Conservation (phyloP, 2,797 vertebrate genomes). For the Pangasius krempfi region DNA sequence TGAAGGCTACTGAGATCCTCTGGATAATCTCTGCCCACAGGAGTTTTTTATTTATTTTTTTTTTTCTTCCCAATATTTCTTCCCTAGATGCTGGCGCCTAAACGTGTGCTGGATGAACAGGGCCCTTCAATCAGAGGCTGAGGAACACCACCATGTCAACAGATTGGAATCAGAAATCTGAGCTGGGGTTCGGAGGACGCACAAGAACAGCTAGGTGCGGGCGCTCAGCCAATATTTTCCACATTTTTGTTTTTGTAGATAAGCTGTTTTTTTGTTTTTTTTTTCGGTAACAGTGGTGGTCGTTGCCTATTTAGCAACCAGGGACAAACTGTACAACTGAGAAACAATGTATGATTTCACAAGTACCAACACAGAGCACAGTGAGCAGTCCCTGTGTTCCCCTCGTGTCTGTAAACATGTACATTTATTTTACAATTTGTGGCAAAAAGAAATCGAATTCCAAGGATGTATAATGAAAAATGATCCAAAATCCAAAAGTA, state of each 20-base stretch:
- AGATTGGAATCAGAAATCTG: conserved; percentile 19
- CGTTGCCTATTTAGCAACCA: neutral
- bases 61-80: neutral
- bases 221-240: neutral
- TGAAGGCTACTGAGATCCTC: conserved; percentile 12
- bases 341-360: neutral
- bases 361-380: neutral
- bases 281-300: neutral
- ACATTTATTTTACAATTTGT: neutral
- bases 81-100: conserved; percentile 4
- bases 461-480: neutral
- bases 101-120: neutral
- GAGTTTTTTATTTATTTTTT: neutral
- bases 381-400: neutral
- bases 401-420: neutral
- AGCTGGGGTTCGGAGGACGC: neutral
- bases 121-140: neutral
- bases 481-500: no score
- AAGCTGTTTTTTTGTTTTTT: neutral
- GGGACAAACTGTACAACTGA: neutral
- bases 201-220: neutral
- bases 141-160: conserved; percentile 17
- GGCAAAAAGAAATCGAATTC: neutral
- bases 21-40: conserved; percentile 13
- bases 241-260: neutral